Conservation (phyloP, 53 echinoderm and acorn worm genomes). For the Arbacia lixula region DNA sequence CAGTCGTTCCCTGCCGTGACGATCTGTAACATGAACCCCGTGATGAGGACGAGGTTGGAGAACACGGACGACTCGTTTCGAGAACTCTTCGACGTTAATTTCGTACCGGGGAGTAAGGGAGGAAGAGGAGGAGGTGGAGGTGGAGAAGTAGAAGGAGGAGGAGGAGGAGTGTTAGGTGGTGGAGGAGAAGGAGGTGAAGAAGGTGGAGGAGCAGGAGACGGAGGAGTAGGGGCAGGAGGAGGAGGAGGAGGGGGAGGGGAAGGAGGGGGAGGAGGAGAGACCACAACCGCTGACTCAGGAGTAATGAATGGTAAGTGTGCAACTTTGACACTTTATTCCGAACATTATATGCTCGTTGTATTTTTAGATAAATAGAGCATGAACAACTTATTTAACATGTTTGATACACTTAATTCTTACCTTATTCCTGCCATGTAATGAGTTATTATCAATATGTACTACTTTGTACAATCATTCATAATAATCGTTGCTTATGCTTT, state of each 20-base stretch:
- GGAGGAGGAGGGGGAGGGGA: background rate
- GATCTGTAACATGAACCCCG: conserved; percentile 80
- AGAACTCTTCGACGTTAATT: conserved; percentile 56
- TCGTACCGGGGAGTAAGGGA: background rate
- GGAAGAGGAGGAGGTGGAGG: background rate
- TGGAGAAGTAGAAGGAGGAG: background rate
- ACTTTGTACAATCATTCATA: too few species aligned
- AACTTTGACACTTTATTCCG: too few species aligned
- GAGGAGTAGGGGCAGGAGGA: background rate
- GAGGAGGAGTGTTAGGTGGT: background rate
- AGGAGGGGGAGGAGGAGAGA: background rate
- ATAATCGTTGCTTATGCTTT: too few species aligned
- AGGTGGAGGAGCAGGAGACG: background rate
- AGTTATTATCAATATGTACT: too few species aligned
- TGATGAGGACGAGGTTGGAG: conserved; percentile 51
- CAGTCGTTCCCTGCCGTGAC: conserved; percentile 82
- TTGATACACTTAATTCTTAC: too few species aligned
- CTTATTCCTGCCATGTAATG: too few species aligned
- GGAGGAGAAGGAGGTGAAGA: background rate
- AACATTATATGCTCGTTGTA: too few species aligned
- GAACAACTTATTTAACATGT: too few species aligned
- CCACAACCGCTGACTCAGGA: background rate
- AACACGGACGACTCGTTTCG: conserved; percentile 42
- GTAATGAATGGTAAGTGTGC: background rate
- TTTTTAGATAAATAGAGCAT: too few species aligned